phyloP scores from a whole-genome alignment of 2,888 invertebrate species.

The Ochropleura leucogaster region DNA sequence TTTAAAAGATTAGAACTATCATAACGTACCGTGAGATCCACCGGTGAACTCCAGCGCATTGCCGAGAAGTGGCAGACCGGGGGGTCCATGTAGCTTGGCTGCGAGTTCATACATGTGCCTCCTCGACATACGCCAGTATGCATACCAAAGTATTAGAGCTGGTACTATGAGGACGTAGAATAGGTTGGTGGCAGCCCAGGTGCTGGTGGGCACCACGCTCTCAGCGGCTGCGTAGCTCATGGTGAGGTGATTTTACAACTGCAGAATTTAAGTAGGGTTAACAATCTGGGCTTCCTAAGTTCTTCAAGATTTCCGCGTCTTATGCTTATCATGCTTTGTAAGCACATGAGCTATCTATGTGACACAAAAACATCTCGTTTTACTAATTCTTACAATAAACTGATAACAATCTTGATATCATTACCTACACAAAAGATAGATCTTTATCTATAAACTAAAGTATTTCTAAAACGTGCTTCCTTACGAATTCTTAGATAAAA shows the following conservation, averaged over 20 bases:
- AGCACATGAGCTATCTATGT: neutral
- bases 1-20: neutral
- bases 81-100: slow-evolving; percentile 93
- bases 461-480: slow-evolving; percentile 38
- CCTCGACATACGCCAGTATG: slow-evolving; percentile 94
- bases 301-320: neutral
- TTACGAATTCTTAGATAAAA: slow-evolving; percentile 20
- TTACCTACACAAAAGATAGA: slow-evolving; percentile 17
- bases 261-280: slow-evolving; percentile 9
- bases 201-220: slow-evolving; percentile 82
- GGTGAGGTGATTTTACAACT: slow-evolving; percentile 59
- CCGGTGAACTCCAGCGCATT: slow-evolving; percentile 94
- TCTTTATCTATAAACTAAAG: slow-evolving; percentile 11
- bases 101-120: slow-evolving; percentile 93
- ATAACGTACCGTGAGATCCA: slow-evolving; percentile 92
- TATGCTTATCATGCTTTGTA: slow-evolving; percentile 2
- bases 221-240: slow-evolving; percentile 87
- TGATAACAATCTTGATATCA: slow-evolving; percentile 17
- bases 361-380: neutral
- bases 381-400: slow-evolving; percentile 6
- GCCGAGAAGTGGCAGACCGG: slow-evolving; percentile 93
- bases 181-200: slow-evolving; percentile 92
- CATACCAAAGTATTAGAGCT: slow-evolving; percentile 92
- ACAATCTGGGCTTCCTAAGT: neutral
- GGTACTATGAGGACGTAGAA: slow-evolving; percentile 94